phyloP scores from a whole-genome alignment of 1,140 invertebrate species.

The Daktulosphaira vitifoliae region DNA sequence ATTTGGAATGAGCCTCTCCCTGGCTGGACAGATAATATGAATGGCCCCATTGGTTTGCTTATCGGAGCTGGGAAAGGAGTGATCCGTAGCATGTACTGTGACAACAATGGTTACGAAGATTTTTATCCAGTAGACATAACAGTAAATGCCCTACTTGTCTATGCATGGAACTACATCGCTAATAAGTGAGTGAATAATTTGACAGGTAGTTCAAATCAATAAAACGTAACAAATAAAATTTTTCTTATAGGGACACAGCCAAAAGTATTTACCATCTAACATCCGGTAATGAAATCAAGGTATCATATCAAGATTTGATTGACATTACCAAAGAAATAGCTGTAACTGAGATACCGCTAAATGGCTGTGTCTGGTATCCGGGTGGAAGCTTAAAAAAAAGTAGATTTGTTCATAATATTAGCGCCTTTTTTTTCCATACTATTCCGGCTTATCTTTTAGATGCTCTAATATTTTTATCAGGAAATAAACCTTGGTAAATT shows the following conservation, averaged over 20 bases:
- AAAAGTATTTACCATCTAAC: slow-evolving; percentile 40
- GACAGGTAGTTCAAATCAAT: no score
- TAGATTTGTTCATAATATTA: slow-evolving; percentile 63
- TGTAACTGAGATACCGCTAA: slow-evolving; percentile 61
- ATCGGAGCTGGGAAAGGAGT: slow-evolving; percentile 77
- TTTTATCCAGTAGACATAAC: slow-evolving; percentile 77
- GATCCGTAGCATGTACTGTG: slow-evolving; percentile 73
- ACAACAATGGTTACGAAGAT: slow-evolving; percentile 67
- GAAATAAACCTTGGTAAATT: slow-evolving; percentile 73
- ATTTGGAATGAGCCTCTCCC: slow-evolving; percentile 68
- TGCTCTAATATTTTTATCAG: slow-evolving; percentile 58
- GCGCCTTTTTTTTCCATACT: slow-evolving; percentile 72
- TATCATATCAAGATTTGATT: slow-evolving; percentile 74
- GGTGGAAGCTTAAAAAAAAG: slow-evolving; percentile 79
- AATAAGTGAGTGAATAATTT: no score
- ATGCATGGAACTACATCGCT: slow-evolving; percentile 52
- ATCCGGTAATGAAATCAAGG: slow-evolving; percentile 52
- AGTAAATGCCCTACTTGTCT: slow-evolving; percentile 57
- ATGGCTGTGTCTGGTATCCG: slow-evolving; percentile 75
- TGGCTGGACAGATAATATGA: slow-evolving; percentile 92
- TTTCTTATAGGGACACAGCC: slow-evolving; percentile 36
- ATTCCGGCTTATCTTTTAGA: slow-evolving; percentile 77
- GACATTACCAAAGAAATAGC: slow-evolving; percentile 69
- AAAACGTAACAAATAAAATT: no score
- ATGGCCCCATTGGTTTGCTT: slow-evolving; percentile 71